phyloP scores from a whole-genome alignment of 2,888 invertebrate genomes.

The Synergus itoensis region DNA sequence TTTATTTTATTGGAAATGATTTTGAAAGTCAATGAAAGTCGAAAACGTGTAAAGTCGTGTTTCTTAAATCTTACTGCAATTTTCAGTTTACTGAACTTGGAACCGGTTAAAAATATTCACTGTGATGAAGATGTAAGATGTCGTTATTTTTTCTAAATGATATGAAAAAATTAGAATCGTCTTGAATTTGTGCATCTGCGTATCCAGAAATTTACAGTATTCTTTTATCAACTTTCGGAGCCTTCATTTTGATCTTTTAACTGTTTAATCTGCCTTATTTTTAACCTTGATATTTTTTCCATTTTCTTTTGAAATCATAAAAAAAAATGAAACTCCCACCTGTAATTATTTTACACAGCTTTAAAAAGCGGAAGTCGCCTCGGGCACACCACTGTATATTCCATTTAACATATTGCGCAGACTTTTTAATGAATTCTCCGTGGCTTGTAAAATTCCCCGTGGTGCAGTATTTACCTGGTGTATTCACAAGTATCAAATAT shows the following conservation, averaged over 20 bases:
- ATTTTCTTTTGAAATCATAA: conserved; percentile 15
- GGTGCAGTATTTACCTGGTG: background rate
- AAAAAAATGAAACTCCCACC: background rate
- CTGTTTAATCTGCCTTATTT: conserved; percentile 9
- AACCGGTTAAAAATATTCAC: background rate
- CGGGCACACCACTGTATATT: conserved; percentile 25
- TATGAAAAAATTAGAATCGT: background rate
- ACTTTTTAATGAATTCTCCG: conserved; percentile 35
- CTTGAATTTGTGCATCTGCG: too few relatives aligned
- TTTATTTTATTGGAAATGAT: background rate
- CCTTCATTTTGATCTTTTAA: background rate
- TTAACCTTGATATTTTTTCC: conserved; percentile 9
- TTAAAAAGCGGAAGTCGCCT: conserved; percentile 17
- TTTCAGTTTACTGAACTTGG: background rate
- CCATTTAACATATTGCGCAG: conserved; percentile 15
- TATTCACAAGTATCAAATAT: conserved; percentile 20
- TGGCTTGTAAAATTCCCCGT: conserved; percentile 16
- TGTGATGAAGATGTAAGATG: background rate
- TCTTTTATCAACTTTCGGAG: background rate
- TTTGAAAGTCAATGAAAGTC: background rate
- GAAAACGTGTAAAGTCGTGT: background rate
- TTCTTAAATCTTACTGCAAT: background rate
- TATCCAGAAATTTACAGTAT: too few relatives aligned
- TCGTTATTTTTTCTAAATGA: background rate
- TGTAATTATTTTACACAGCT: conserved; percentile 23